Conservation (phyloP, 2,888 invertebrate species). For the Achlya flavicornis region DNA sequence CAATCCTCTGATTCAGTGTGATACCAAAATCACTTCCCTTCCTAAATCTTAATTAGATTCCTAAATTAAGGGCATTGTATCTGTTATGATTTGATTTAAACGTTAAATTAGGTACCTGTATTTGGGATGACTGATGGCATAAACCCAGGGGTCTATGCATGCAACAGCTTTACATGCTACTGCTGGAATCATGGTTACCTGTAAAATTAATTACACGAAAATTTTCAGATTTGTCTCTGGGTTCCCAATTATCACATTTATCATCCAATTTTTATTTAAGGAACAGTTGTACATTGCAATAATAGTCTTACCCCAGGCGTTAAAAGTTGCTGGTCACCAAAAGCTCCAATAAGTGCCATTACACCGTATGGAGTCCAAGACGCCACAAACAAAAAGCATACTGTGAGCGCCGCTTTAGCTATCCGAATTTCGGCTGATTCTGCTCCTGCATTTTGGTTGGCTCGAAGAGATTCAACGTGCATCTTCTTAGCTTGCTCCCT, state of each 20-base stretch:
- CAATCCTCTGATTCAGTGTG: no score
- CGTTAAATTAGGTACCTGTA: constrained; percentile 86
- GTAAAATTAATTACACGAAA: constrained; percentile 14
- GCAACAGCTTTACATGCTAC: constrained; percentile 94
- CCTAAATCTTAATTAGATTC: no score
- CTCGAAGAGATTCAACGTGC: constrained; percentile 93
- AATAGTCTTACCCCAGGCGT: constrained; percentile 85
- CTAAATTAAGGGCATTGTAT: no score
- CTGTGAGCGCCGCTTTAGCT: constrained; percentile 94
- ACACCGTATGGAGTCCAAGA: constrained; percentile 97
- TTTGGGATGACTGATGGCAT: constrained; percentile 95
- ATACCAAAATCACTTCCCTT: no score
- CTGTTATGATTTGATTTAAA: no score
- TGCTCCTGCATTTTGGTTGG: constrained; percentile 87
- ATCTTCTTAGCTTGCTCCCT: constrained; percentile 91
- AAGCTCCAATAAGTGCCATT: constrained; percentile 91
- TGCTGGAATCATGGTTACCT: constrained; percentile 93
- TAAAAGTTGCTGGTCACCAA: constrained; percentile 88
- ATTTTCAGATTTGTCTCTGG: background rate
- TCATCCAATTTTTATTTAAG: no score
- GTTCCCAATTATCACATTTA: no score
- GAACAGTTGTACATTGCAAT: no score
- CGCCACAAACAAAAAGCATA: constrained; percentile 92
- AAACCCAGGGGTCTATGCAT: constrained; percentile 95
- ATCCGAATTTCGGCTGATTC: constrained; percentile 93